These are phyloP conservation scores for Platycnemis pennipes DNA, from an alignment of 2,888 invertebrate genomes.

Conservation along the genomic window DNA sequence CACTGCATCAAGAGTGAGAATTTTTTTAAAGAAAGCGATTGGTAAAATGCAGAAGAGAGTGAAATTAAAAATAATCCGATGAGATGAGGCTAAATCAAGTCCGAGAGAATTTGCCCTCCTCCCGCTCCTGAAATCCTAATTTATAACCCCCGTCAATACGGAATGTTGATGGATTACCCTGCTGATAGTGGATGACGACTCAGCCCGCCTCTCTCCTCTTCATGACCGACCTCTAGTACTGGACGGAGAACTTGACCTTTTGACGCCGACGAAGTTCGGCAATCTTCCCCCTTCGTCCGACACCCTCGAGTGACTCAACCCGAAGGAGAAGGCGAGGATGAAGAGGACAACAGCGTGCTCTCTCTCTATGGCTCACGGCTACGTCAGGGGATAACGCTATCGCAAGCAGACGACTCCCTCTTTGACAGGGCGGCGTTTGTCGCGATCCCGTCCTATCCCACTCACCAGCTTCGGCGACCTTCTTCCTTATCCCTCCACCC, in stretches of 20 bases:
- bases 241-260: not conserved
- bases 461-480: not conserved
- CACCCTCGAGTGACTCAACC: not conserved
- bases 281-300: not conserved
- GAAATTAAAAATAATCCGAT: not conserved
- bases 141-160: not conserved
- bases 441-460: not conserved
- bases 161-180: not conserved
- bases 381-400: constrained; percentile 29
- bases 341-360: not conserved
- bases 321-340: not conserved
- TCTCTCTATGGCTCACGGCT: not conserved
- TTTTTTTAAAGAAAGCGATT: too few species aligned
- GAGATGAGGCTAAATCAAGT: not conserved
- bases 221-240: not conserved
- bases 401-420: not conserved
- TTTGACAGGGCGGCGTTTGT: not conserved
- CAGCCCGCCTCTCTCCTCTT: not conserved
- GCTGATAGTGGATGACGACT: not conserved
- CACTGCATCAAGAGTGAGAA: too few species aligned
- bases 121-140: not conserved
- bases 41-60: not conserved
- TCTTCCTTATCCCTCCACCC: not conserved
- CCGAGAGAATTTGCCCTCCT: not conserved
- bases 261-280: not conserved